Evolutionary conservation across 1,140 invertebrate genomes (phyloP), one percentile per base, ranked within the genome.

Genomic region (Drosophila oshimai): DNA sequence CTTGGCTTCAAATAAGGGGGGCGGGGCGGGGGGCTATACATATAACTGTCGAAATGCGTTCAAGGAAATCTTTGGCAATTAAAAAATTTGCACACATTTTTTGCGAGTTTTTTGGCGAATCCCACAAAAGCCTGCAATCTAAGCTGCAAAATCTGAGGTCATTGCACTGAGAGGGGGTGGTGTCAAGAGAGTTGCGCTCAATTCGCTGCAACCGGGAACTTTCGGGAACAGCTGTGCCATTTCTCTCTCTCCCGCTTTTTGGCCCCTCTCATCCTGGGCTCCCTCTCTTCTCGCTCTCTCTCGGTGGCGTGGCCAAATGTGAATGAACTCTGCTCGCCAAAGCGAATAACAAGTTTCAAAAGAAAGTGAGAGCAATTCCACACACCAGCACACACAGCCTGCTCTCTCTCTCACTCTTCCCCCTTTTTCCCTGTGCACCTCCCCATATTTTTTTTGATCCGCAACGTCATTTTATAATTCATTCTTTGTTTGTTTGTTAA

Each of bases 261-360:
- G n/a, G 1, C 33, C 28, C 7, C 7, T 12, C 24, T n/a, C n/a
- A n/a, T n/a, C n/a, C n/a, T n/a, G n/a, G 3, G 4, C 28, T 24
- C 26, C 36, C 33, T 34, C 26, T 54, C 58, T 49, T 53, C 37
- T 53, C 34, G 41, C 49, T 53, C 28, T 54, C 20, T 31, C 34
- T 36, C 29, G 20, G 9, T 28, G 39, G 50, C 58, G 55, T 84
- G 70, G 67, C 70, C 67, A 84, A 89, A 89, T 81, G 86, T 89
- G 86, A 89, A 89, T 89, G 86, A 89, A 89, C 86, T 86, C 65
- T 78, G 86, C 22, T 42, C 54, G 62, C 77, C 77, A 87, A 83
- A 88, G 78, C 78, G 74, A 83, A 88, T 87, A 89, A 89, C 86
- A 89, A 89, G 86, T 89, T 87, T 89, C 55, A 75, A 81, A 89